Conservation (phyloP, 2,888 invertebrate species). For the Euclidia mi region DNA sequence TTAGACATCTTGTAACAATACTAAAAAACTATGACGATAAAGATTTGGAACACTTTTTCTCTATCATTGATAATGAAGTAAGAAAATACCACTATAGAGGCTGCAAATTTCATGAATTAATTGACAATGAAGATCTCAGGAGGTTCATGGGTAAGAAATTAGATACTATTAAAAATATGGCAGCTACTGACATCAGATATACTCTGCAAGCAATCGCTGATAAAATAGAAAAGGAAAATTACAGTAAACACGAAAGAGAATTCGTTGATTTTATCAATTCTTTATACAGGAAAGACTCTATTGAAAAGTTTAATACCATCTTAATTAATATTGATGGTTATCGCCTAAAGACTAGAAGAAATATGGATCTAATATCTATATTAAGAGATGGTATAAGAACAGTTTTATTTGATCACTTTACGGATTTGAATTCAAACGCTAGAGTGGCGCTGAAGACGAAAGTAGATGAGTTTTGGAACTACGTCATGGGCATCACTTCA, state of each 20-base stretch:
- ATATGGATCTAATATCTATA: conserved; percentile 50
- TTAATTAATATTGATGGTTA: conserved; percentile 59
- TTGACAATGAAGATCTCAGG: conserved; percentile 50
- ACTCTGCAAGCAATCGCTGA: conserved; percentile 40
- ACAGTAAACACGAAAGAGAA: conserved; percentile 27
- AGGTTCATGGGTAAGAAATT: conserved; percentile 54
- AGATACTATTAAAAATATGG: conserved; percentile 37
- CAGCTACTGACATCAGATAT: conserved; percentile 47
- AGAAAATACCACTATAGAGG: conserved; percentile 62
- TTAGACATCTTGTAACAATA: conserved; percentile 50
- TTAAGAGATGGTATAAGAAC: conserved; percentile 56
- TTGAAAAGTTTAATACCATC: conserved; percentile 48
- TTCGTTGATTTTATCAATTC: conserved; percentile 64
- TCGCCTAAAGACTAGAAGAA: conserved; percentile 14
- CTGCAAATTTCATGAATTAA: conserved; percentile 61
- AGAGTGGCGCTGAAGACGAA: conserved; percentile 52
- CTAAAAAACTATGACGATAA: conserved; percentile 61
- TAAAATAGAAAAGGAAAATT: conserved; percentile 37
- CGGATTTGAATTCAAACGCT: conserved; percentile 52
- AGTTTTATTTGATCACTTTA: conserved; percentile 67
- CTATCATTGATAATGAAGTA: conserved; percentile 59
- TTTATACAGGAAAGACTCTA: conserved; percentile 55
- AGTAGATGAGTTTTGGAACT: background rate
- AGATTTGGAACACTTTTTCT: conserved; percentile 60
- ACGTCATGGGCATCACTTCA: no score